Conservation (phyloP, 2,113 vertebrate species). For the Eclectus roratus region DNA sequence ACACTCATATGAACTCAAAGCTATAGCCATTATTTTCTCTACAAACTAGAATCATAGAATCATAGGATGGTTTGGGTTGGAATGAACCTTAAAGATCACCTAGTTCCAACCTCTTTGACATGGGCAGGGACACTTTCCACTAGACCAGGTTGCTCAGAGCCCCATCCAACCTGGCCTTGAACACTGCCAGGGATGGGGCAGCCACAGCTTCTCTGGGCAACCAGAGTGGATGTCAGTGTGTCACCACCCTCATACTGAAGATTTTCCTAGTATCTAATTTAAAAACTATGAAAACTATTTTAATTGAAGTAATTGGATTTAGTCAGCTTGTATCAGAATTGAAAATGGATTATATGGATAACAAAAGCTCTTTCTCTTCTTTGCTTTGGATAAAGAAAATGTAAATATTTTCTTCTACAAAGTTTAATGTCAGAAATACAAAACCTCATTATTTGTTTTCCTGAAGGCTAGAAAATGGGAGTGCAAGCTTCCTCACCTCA, state of each 20-base stretch:
- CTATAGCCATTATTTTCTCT: neutral
- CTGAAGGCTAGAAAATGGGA: neutral
- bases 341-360: neutral
- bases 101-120: neutral
- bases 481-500: neutral
- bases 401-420: neutral
- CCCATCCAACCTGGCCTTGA: neutral
- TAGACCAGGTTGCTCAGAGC: neutral
- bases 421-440: neutral
- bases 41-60: neutral
- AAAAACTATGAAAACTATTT: neutral
- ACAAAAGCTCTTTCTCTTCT: neutral
- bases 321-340: neutral
- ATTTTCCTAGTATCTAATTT: neutral
- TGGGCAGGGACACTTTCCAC: neutral
- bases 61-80: neutral
- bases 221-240: neutral
- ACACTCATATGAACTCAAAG: neutral
- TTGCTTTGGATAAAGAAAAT: neutral
- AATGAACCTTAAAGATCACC: neutral
- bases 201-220: neutral
- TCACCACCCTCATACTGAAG: neutral
- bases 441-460: neutral
- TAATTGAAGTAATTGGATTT: neutral
- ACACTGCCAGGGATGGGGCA: neutral